Evolutionary conservation across 2,797 vertebrate species (phyloP).

Genomic region (Centropyge bicolor): DNA sequence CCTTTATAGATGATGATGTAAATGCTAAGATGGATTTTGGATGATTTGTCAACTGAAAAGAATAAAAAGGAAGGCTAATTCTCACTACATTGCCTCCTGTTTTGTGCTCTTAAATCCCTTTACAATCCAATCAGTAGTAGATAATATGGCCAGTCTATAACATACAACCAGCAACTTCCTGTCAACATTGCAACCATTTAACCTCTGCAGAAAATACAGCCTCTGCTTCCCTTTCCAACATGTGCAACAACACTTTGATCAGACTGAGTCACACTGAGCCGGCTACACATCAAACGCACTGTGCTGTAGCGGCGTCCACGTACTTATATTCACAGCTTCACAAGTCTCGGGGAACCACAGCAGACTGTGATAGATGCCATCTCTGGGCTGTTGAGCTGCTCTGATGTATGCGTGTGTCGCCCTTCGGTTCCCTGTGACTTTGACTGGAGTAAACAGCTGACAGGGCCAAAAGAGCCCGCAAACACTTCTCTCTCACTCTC

Average conservation of each 20-base stretch:
- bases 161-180: conserved; percentile 1
- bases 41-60: not conserved
- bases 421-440: conserved; percentile 83
- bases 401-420: conserved; percentile 79
- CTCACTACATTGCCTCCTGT: not conserved
- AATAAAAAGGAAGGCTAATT: not conserved
- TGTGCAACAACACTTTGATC: not conserved
- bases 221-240: not conserved
- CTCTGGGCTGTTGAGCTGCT: conserved; percentile 74
- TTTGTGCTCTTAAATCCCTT: not conserved
- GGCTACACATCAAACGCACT: conserved; percentile 5
- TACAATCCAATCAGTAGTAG: not conserved
- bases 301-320: not conserved
- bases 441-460: conserved; percentile 87
- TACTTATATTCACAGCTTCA: conserved; percentile 25
- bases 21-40: not conserved
- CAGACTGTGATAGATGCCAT: conserved; percentile 79
- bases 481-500: conserved; percentile 35
- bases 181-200: not conserved
- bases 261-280: conserved; percentile 6
- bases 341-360: conserved; percentile 36
- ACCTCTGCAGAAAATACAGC: not conserved
- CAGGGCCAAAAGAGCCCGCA: conserved; percentile 63
- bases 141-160: not conserved
- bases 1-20: not conserved